Percentiles rank a stretch among this genome's conserved stretches.
These are phyloP conservation scores for Podarcis siculus DNA, from an alignment of 2,797 vertebrate species.

Conservation along the genomic window DNA sequence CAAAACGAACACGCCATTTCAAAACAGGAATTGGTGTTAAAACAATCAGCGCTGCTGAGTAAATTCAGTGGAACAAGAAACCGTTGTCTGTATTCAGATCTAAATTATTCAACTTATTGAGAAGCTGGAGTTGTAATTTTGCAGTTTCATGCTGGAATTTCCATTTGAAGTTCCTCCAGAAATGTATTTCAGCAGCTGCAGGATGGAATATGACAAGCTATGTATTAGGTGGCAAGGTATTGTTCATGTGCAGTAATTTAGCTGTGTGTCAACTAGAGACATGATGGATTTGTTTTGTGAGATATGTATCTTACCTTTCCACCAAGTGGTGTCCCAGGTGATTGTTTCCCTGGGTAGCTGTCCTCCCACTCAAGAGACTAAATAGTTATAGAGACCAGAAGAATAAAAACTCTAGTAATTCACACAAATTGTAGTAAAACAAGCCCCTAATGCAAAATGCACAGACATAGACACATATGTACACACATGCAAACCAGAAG, in stretches of 20 bases:
- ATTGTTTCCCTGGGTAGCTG: too few species aligned
- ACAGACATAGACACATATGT: background rate
- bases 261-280: background rate
- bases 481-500: background rate
- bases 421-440: background rate
- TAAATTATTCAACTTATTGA: too few species aligned
- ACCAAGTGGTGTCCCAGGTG: background rate
- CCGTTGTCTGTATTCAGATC: too few species aligned
- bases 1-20: too few species aligned
- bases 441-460: background rate
- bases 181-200: background rate
- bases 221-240: background rate
- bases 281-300: background rate
- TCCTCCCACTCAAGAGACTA: background rate
- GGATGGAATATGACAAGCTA: background rate
- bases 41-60: too few species aligned
- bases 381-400: background rate
- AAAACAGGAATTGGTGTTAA: too few species aligned
- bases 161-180: background rate
- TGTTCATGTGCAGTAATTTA: background rate
- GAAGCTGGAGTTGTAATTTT: too few species aligned
- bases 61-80: too few species aligned
- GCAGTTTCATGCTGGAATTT: too few species aligned
- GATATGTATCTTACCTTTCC: background rate
- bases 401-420: too few species aligned